Percentiles rank a stretch among this genome's conserved stretches.
Evolutionary conservation across 2,113 vertebrate species (phyloP).

Genomic region (Leptobrachium ailaonicum): DNA sequence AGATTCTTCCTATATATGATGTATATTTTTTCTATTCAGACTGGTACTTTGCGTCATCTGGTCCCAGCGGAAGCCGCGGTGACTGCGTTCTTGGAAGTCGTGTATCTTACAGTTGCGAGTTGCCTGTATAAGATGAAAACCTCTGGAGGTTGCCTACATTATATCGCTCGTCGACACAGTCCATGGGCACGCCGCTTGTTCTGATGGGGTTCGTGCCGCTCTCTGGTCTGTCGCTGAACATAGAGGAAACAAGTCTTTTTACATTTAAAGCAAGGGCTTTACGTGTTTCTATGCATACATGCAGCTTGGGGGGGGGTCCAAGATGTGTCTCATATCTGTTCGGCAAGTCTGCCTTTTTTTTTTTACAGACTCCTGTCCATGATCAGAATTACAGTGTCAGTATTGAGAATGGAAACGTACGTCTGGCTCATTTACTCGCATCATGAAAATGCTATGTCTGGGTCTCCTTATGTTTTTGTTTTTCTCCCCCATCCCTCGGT

Average conservation of each 20-base stretch:
- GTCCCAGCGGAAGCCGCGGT: background rate
- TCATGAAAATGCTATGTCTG: too few species aligned
- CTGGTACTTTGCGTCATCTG: background rate
- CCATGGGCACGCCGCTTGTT: background rate
- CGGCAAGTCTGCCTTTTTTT: too few species aligned
- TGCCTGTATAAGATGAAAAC: background rate
- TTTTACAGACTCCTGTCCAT: too few species aligned
- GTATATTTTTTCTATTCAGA: conserved; percentile 40
- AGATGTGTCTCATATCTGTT: too few species aligned
- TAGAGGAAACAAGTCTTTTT: background rate
- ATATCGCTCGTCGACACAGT: background rate
- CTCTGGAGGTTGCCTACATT: background rate
- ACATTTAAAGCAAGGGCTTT: background rate
- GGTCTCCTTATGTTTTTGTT: too few species aligned
- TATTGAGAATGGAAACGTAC: too few species aligned
- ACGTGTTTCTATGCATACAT: background rate
- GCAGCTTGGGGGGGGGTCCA: background rate
- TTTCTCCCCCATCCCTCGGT: too few species aligned
- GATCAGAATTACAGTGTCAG: too few species aligned
- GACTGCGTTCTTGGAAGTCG: background rate
- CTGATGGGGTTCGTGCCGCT: background rate
- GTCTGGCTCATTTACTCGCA: too few species aligned
- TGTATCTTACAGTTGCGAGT: background rate
- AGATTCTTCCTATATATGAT: conserved; percentile 47
- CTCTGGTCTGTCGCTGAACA: background rate